Evolutionary conservation across 2,797 vertebrate genomes (phyloP).

Genomic region (Capromys pilorides): DNA sequence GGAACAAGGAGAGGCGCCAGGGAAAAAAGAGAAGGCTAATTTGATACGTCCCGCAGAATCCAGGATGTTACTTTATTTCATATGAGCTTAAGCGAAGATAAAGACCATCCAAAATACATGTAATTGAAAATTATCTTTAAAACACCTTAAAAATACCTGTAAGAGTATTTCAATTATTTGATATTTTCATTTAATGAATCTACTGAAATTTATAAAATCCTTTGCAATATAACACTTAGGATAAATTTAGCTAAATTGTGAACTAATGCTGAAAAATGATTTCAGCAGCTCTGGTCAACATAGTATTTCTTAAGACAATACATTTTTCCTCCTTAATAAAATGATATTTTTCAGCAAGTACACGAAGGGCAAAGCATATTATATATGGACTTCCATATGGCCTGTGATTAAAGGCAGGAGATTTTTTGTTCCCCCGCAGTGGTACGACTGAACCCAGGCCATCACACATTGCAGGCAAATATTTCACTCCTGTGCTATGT

Average conservation of each 20-base stretch:
- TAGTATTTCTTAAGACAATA: neutral
- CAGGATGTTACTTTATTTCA: slow-evolving; percentile 7
- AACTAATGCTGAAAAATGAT: neutral
- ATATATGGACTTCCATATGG: neutral
- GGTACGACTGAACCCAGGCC: neutral
- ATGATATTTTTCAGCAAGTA: neutral
- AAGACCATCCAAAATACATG: neutral
- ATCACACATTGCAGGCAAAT: neutral
- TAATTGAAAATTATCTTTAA: too few relatives aligned
- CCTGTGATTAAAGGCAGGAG: neutral
- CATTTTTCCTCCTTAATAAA: neutral
- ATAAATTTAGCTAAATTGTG: neutral
- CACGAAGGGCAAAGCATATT: neutral
- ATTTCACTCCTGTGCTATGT: neutral
- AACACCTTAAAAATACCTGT: too few relatives aligned
- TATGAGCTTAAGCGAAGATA: neutral
- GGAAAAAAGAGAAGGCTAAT: slow-evolving; percentile 18
- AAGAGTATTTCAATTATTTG: neutral
- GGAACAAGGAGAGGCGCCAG: neutral
- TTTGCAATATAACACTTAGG: neutral
- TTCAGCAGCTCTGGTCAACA: neutral
- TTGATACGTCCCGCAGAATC: neutral
- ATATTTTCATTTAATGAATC: neutral
- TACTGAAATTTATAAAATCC: neutral
- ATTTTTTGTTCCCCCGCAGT: neutral